Base-by-base conservation (phyloP, 2,113 vertebrate species). In the Cyphomyrus plagiostoma region DNA sequence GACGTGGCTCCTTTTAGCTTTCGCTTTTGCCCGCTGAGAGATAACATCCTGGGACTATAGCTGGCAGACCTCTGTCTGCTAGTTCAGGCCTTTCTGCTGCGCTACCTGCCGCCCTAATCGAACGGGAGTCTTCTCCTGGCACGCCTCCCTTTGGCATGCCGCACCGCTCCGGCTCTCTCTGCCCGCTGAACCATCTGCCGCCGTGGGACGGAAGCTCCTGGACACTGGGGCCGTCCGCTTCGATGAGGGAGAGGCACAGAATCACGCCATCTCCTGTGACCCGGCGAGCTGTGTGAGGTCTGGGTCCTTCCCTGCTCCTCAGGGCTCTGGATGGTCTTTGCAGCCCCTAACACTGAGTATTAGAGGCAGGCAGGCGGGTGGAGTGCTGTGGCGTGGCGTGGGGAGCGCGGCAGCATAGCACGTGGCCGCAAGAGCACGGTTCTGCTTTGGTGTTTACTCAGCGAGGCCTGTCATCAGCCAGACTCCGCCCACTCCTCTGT, bases 401-500 rank as follows among this genome's bases (percentile, higher is more conserved):
- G 39, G 30, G 74, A 11, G n/a, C 17, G n/a, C 0, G 3, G 58
- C 2, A 2, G 74, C 21, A 3, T 77, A 1, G 70, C 74, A 39
- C 10, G 10, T 17, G 26, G 74, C 19, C 49, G 92, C 89, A 90
- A 88, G 93, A 94, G 92, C 94, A 93, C 93, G 94, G 93, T 95
- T 95, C 94, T 93, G 93, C 91, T 90, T 93, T 88, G 42, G 91
- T 95, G 94, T 96, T 96, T 96, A 94, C 92, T 94, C 90, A 93
- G 90, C 92, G 74, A 88, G 62, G 53, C 90, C 87, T 42, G 50
- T 89, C 58, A 66, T 88, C 46, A 53, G n/a, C 45, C 6, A 39
- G 30, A 10, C 86, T 86, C 50, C 10, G 26, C 62, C 86, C 56
- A 85, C 90, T 56, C 66, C 88, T 80, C 35, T 35, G 35, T 35